Conservation (phyloP, 2,888 invertebrate species). For the Dolomedes plantarius region DNA sequence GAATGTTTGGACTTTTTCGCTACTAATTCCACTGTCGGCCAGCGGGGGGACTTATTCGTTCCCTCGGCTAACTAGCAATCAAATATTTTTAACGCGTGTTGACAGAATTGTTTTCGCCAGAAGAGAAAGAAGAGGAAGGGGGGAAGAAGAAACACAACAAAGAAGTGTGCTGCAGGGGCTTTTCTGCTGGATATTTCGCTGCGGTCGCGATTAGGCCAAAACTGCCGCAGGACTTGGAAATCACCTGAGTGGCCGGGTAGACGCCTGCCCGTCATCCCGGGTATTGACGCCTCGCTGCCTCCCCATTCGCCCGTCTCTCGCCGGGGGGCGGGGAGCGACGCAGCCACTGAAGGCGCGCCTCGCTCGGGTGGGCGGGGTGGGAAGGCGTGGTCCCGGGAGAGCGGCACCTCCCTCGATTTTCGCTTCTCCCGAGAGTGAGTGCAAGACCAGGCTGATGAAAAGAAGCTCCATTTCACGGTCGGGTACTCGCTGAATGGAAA, state of each 20-base stretch:
- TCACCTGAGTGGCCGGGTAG: constrained; percentile 56
- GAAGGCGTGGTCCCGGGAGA: neutral
- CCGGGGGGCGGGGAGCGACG: neutral
- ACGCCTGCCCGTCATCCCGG: constrained; percentile 31
- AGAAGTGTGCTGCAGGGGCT: neutral
- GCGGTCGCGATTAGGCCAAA: constrained; percentile 66
- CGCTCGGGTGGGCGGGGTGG: neutral
- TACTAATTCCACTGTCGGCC: too few relatives aligned
- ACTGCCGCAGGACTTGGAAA: constrained; percentile 63
- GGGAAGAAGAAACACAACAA: neutral
- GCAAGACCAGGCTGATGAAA: constrained; percentile 24
- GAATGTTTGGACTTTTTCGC: too few relatives aligned
- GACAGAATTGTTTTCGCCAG: too few relatives aligned
- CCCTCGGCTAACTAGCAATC: too few relatives aligned
- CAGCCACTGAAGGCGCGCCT: neutral
- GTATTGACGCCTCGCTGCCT: neutral
- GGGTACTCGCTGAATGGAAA: constrained; percentile 24
- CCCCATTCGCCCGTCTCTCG: neutral
- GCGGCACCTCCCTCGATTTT: constrained; percentile 18
- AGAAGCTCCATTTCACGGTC: constrained; percentile 62
- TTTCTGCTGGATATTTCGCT: constrained; percentile 24
- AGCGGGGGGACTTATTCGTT: too few relatives aligned
- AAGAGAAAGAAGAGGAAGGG: too few relatives aligned
- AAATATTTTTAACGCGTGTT: too few relatives aligned
- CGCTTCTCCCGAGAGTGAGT: neutral